These are phyloP conservation scores for Epirrhoe alternata DNA, from an alignment of 2,888 invertebrate species.

Conservation along the genomic window DNA sequence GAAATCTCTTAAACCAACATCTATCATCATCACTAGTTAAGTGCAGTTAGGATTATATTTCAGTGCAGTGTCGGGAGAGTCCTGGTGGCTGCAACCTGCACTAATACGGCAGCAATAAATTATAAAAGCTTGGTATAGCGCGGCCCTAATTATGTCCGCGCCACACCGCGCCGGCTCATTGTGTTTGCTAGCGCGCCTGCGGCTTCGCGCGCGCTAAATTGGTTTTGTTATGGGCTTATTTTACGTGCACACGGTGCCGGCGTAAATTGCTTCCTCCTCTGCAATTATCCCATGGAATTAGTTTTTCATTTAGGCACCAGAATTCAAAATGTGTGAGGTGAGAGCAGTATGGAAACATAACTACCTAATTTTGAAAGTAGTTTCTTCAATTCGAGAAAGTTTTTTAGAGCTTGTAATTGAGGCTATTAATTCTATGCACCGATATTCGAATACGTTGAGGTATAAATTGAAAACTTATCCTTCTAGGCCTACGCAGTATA, in stretches of 20 bases:
- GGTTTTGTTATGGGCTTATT: constrained; percentile 37
- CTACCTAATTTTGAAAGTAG: neutral
- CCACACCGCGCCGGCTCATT: constrained; percentile 38
- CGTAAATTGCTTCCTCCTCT: constrained; percentile 15
- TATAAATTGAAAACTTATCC: too few relatives aligned
- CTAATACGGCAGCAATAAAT: constrained; percentile 45
- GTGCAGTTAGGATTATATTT: neutral
- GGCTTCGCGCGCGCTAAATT: constrained; percentile 37
- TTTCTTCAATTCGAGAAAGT: too few relatives aligned
- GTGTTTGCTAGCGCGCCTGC: constrained; percentile 29
- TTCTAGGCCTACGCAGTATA: too few relatives aligned
- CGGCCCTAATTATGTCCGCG: constrained; percentile 51
- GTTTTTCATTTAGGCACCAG: constrained; percentile 16
- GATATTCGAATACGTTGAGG: too few relatives aligned
- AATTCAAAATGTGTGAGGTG: neutral
- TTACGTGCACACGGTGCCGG: constrained; percentile 27
- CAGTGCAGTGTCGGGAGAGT: neutral
- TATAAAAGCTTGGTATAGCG: constrained; percentile 45
- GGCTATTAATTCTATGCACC: too few relatives aligned
- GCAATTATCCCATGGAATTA: constrained; percentile 18
- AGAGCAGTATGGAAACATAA: neutral
- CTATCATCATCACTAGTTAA: too few relatives aligned
- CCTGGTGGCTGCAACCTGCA: constrained; percentile 16
- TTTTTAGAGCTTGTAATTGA: too few relatives aligned
- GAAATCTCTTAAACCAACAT: too few relatives aligned